Evolutionary conservation across 2,113 vertebrate genomes (phyloP), one percentile per base, ranked within the genome.

Genomic region (Ancistrus triradiatus): DNA sequence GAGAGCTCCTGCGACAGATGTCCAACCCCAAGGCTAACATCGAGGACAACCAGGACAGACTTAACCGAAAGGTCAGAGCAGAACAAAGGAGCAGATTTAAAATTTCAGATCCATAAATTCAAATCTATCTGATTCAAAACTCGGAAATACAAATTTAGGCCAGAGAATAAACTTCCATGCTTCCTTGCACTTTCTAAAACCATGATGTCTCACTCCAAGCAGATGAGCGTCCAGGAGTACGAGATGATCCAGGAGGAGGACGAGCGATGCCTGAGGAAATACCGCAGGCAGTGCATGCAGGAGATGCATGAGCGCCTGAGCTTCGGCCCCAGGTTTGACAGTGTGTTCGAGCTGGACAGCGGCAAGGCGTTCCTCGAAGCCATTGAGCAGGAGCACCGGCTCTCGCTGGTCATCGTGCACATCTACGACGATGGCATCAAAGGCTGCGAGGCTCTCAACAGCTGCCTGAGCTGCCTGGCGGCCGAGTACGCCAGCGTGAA

Each of bases 191-290:
- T n/a, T n/a, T n/a, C n/a, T 47, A 57, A 17, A 21, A 53, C 3
- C 43, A 6, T 57, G 15, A n/a, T 60, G 14, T 73, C 19, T 55
- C 27, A 48, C 56, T 42, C 40, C 21, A 17, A 46, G 7, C 80
- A 98, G 96, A 97, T 99, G 93, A 99, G 93, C 55, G 81, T 92
- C 58, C 94, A 97, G 78, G 96, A 99, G 74, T 98, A 98, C 2
- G 94, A 96, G 58, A 42, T 99, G 55, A 90, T 95, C 0, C 87
- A 95, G 0, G 89, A 90, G 8, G 96, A 98, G 70, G 95, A 99
- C 10, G 93, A 97, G 59, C 83, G 80, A 0, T 93, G 91, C 78
- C 82, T 99, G 24, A 93, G 86, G 61, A 90, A 89, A 67, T 99
- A 98, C 74, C 92, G 94, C 42, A 91, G 85, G 48, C 90, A 86